Evolutionary conservation across 1,140 invertebrate genomes (phyloP).

Genomic region (Samia ricini): DNA sequence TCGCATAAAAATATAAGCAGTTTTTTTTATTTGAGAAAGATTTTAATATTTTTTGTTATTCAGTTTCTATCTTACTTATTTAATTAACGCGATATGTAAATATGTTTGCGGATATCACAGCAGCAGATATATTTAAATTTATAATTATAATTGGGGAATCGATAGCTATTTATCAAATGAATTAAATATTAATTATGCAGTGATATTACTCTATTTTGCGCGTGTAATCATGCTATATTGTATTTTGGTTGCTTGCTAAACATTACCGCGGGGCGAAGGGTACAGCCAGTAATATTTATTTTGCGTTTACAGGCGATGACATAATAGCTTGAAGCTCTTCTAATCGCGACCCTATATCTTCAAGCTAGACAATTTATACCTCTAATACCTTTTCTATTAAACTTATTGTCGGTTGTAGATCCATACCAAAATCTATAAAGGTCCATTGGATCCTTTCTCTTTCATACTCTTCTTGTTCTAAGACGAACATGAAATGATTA

Average conservation of each 20-base stretch:
- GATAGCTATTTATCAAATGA: slow-evolving; percentile 14
- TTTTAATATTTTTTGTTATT: not conserved
- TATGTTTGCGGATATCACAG: not conserved
- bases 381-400: slow-evolving; percentile 93
- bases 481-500: slow-evolving; percentile 98
- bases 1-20: not conserved
- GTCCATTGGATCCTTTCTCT: slow-evolving; percentile 93
- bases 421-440: slow-evolving; percentile 97
- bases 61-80: not conserved
- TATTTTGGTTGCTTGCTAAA: slow-evolving; percentile 26
- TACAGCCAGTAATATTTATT: slow-evolving; percentile 39
- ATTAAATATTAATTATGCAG: slow-evolving; percentile 29
- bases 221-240: slow-evolving; percentile 39
- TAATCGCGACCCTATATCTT: slow-evolving; percentile 51
- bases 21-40: not conserved
- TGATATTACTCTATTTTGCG: slow-evolving; percentile 34
- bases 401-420: slow-evolving; percentile 94
- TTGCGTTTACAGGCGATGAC: slow-evolving; percentile 49
- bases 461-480: slow-evolving; percentile 98
- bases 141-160: slow-evolving; percentile 14
- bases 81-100: not conserved
- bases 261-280: slow-evolving; percentile 32
- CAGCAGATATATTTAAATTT: too few species aligned
- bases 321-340: slow-evolving; percentile 54
- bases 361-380: slow-evolving; percentile 45